Evolutionary conservation across 2,113 vertebrate species (phyloP).

Genomic region (Halichoeres trimaculatus): DNA sequence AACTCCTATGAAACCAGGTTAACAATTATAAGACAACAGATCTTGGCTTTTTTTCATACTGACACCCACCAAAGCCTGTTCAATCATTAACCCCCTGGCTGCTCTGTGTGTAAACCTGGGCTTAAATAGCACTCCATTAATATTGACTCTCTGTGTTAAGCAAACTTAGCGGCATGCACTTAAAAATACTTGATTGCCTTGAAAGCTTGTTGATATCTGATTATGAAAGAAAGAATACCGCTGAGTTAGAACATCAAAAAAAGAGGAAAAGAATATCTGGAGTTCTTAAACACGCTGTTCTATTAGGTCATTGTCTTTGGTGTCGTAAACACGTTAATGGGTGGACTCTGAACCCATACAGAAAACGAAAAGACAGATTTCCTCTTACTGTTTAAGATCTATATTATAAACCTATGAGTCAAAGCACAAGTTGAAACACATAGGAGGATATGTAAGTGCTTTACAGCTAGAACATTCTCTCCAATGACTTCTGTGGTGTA

Average conservation of each 20-base stretch:
- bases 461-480: too few relatives aligned
- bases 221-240: constrained; percentile 48
- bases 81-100: constrained; percentile 75
- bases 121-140: constrained; percentile 79
- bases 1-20: constrained; percentile 34
- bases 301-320: neutral
- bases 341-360: neutral
- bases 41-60: constrained; percentile 56
- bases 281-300: neutral
- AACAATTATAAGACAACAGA: constrained; percentile 51
- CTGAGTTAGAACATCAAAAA: constrained; percentile 20
- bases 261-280: neutral
- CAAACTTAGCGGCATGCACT: constrained; percentile 72
- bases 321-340: neutral
- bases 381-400: constrained; percentile 10
- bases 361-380: neutral
- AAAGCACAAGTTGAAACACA: too few relatives aligned
- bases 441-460: too few relatives aligned
- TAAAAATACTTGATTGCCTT: constrained; percentile 74
- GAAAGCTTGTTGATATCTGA: constrained; percentile 69
- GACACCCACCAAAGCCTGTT: constrained; percentile 58
- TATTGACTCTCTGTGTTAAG: constrained; percentile 81
- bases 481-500: too few relatives aligned
- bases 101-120: constrained; percentile 74
- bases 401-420: neutral